phyloP scores from a whole-genome alignment of 2,888 invertebrate genomes.

The Limnephilus lunatus region DNA sequence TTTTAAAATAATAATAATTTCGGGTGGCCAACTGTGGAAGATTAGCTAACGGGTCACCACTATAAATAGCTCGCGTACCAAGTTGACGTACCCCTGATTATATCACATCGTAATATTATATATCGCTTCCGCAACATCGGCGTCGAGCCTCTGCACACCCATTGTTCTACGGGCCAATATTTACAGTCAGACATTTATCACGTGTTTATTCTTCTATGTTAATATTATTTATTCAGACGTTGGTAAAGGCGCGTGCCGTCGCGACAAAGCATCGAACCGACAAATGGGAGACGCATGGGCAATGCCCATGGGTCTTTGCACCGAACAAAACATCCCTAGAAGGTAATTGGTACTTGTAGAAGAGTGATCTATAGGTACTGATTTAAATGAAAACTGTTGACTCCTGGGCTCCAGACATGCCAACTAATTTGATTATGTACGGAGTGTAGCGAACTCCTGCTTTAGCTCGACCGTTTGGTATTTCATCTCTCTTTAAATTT shows the following conservation, averaged over 20 bases:
- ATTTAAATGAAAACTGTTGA: too few relatives aligned
- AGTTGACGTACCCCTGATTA: background rate
- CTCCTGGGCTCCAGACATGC: too few relatives aligned
- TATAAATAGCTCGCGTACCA: background rate
- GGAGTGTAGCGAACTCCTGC: too few relatives aligned
- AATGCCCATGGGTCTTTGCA: background rate
- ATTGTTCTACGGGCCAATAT: slow-evolving; percentile 17
- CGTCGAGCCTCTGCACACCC: background rate
- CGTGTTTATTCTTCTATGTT: background rate
- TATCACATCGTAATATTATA: background rate
- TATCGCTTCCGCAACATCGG: slow-evolving; percentile 35
- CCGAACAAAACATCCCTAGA: background rate
- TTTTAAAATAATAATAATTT: too few relatives aligned
- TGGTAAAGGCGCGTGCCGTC: slow-evolving; percentile 24
- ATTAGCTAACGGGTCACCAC: too few relatives aligned
- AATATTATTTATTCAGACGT: slow-evolving; percentile 20
- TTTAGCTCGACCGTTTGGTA: too few relatives aligned
- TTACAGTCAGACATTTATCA: slow-evolving; percentile 2
- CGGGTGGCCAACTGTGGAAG: too few relatives aligned
- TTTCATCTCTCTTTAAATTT: too few relatives aligned
- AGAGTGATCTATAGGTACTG: too few relatives aligned
- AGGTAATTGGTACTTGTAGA: background rate
- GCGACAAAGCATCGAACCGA: background rate
- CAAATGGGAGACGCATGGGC: too few relatives aligned
- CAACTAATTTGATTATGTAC: too few relatives aligned